Conservation (phyloP, 2,113 vertebrate genomes). For the Podarcis raffonei region DNA sequence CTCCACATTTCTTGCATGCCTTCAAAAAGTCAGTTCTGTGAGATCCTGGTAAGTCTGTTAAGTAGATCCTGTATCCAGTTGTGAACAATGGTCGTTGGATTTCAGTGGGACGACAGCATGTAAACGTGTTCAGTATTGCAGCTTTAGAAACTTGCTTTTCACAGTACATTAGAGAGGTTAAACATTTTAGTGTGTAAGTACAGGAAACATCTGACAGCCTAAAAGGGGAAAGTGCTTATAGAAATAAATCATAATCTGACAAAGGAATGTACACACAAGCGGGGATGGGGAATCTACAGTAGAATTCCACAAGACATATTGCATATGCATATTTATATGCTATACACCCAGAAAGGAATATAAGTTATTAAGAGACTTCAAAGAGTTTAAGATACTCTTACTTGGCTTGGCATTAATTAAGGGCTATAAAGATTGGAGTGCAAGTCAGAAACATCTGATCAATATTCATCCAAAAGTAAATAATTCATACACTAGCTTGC, state of each 20-base stretch:
- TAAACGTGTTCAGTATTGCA: not conserved
- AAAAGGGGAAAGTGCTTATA: conserved; percentile 68
- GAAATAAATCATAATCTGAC: conserved; percentile 59
- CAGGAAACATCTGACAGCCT: conserved; percentile 73
- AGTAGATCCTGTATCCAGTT: conserved; percentile 16
- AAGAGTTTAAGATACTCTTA: conserved; percentile 17
- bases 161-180: conserved; percentile 61
- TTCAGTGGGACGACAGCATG: not conserved
- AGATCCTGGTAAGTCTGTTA: conserved; percentile 15
- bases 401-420: not conserved
- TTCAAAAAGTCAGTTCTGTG: conserved; percentile 20
- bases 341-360: conserved; percentile 56
- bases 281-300: conserved; percentile 58
- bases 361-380: conserved; percentile 48
- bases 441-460: not conserved
- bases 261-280: conserved; percentile 67
- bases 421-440: not conserved
- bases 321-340: conserved; percentile 54
- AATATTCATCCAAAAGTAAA: not conserved
- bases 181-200: conserved; percentile 67
- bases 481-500: not conserved
- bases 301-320: conserved; percentile 46
- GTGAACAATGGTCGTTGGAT: not conserved
- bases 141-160: conserved; percentile 47
- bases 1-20: not conserved